phyloP scores from a whole-genome alignment of 2,113 vertebrate species.

The Apodemus speciosus region DNA sequence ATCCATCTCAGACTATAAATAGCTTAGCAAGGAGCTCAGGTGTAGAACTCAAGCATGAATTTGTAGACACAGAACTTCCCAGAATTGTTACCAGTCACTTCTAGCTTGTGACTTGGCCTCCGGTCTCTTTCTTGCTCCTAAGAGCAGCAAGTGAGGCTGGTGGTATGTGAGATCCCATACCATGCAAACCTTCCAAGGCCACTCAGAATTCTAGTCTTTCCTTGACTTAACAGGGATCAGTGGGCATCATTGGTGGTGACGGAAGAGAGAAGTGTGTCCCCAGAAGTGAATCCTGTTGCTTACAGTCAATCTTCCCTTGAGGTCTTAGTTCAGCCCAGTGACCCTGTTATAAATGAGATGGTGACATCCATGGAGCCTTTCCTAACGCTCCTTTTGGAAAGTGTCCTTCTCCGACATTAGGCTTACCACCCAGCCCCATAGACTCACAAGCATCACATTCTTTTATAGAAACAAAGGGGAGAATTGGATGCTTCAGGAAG shows the following conservation, averaged over 20 bases:
- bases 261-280: neutral
- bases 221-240: neutral
- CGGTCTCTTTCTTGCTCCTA: neutral
- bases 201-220: conserved; percentile 14
- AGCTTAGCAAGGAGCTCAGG: neutral
- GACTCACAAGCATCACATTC: neutral
- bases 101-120: neutral
- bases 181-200: neutral
- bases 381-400: neutral
- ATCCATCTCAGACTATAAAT: neutral
- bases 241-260: neutral
- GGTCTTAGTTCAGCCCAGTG: conserved; percentile 13
- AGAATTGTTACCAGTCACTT: neutral
- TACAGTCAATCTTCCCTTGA: neutral
- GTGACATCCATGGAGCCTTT: neutral
- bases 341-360: neutral
- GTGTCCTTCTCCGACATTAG: conserved; percentile 32
- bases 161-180: neutral
- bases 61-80: neutral
- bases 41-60: conserved; percentile 1
- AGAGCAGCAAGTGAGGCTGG: neutral
- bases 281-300: neutral
- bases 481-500: conserved; percentile 57
- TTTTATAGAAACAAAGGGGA: conserved; percentile 61
- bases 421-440: neutral